Conservation (phyloP, 1,140 invertebrate species). For the Berghia stephanieae region DNA sequence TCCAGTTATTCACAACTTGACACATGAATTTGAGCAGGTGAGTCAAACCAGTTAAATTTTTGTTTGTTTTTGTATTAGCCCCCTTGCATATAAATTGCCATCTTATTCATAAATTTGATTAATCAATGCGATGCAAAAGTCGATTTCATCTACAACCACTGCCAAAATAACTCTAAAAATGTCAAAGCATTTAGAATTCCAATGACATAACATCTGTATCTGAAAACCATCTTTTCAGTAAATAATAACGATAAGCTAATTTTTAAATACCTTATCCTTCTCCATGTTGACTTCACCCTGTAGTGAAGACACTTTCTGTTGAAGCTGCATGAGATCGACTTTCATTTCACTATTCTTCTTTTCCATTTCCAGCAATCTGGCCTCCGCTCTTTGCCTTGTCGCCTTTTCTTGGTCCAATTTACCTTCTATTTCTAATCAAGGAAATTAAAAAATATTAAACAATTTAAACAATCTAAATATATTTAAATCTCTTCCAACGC, state of each 20-base stretch:
- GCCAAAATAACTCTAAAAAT: not conserved
- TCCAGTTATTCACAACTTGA: too few relatives aligned
- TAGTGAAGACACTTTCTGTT: constrained; percentile 75
- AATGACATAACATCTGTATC: not conserved
- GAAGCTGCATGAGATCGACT: constrained; percentile 91
- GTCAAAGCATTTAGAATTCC: not conserved
- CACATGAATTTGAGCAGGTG: too few relatives aligned
- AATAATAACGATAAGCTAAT: not conserved
- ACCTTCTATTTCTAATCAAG: constrained; percentile 79
- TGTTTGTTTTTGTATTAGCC: too few relatives aligned
- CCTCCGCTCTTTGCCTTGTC: constrained; percentile 83
- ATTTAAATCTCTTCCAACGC: too few relatives aligned
- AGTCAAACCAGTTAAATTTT: too few relatives aligned
- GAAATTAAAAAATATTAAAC: too few relatives aligned
- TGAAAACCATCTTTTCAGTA: too few relatives aligned
- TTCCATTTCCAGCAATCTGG: constrained; percentile 88
- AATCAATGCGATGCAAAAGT: not conserved
- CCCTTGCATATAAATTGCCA: too few relatives aligned
- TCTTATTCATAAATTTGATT: too few relatives aligned
- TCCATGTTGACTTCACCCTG: constrained; percentile 51
- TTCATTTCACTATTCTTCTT: constrained; percentile 92
- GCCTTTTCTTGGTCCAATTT: constrained; percentile 91
- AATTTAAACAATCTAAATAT: too few relatives aligned
- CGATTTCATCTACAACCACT: not conserved
- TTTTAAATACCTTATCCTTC: constrained; percentile 57